Evolutionary conservation across 2,888 invertebrate species (phyloP).

Genomic region (Nephrotoma flavescens): DNA sequence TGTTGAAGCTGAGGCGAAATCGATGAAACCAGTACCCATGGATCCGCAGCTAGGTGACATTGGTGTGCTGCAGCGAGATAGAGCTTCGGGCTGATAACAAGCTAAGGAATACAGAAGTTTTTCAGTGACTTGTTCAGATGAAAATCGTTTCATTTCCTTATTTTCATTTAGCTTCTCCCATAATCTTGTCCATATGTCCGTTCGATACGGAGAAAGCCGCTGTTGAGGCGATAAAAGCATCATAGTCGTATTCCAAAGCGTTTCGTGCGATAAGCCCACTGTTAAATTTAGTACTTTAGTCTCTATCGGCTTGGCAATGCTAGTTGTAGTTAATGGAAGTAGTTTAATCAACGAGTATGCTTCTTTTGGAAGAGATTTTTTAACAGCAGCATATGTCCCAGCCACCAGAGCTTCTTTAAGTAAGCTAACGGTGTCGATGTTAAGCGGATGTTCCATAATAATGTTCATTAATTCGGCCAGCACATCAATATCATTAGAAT

Average conservation of each 20-base stretch:
- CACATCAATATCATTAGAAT: conserved; percentile 57
- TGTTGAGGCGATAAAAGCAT: conserved; percentile 74
- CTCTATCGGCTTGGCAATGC: conserved; percentile 27
- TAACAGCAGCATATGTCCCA: conserved; percentile 53
- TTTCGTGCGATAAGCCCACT: conserved; percentile 56
- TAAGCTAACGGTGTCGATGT: conserved; percentile 38
- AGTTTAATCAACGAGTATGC: conserved; percentile 51
- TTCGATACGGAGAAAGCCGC: conserved; percentile 64
- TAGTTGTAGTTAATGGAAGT: conserved; percentile 51
- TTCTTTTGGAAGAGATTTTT: conserved; percentile 56
- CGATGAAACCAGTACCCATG: conserved; percentile 34
- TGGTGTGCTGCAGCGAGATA: conserved; percentile 73
- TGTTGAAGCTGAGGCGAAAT: conserved; percentile 17
- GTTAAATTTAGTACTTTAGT: conserved; percentile 33
- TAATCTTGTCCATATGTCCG: conserved; percentile 69
- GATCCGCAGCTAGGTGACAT: conserved; percentile 55
- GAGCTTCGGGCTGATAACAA: conserved; percentile 74
- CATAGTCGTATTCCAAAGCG: conserved; percentile 66
- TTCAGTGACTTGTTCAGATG: conserved; percentile 55
- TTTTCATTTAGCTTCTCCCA: conserved; percentile 56
- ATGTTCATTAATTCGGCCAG: conserved; percentile 49
- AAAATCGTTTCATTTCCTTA: conserved; percentile 46
- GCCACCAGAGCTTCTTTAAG: conserved; percentile 72
- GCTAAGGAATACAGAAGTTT: conserved; percentile 65
- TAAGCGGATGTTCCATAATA: conserved; percentile 43